phyloP scores from a whole-genome alignment of 2,888 invertebrate genomes.

The Drosophila rubida region DNA sequence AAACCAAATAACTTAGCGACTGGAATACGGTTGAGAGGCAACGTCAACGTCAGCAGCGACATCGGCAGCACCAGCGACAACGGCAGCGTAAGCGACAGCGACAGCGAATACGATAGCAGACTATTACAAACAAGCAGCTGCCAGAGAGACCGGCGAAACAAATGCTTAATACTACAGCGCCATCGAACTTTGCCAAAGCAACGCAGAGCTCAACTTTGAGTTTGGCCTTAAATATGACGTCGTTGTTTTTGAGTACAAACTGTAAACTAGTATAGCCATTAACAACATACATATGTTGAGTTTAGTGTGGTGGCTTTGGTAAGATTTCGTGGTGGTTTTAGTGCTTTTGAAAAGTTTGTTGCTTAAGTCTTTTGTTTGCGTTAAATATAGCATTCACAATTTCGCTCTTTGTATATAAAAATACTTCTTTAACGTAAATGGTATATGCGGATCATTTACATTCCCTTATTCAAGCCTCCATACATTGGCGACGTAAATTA shows the following conservation, averaged over 20 bases:
- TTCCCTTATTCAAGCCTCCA: too few species aligned
- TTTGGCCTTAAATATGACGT: slow-evolving; percentile 16
- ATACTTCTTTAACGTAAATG: too few species aligned
- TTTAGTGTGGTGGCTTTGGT: slow-evolving; percentile 43
- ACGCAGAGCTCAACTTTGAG: slow-evolving; percentile 37
- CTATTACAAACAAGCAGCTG: slow-evolving; percentile 44
- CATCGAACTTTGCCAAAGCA: slow-evolving; percentile 32
- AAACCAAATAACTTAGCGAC: slow-evolving; percentile 70
- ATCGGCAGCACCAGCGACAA: slow-evolving; percentile 6
- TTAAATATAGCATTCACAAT: too few species aligned
- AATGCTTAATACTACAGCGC: slow-evolving; percentile 40
- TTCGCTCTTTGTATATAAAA: too few species aligned
- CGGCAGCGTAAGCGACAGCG: slow-evolving; percentile 7
- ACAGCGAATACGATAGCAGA: slow-evolving; percentile 25
- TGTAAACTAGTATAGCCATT: slow-evolving; percentile 1
- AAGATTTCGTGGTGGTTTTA: slow-evolving; percentile 22
- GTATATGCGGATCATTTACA: too few species aligned
- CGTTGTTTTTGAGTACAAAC: slow-evolving; percentile 51
- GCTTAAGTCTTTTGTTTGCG: slow-evolving; percentile 56
- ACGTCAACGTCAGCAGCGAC: slow-evolving; percentile 30
- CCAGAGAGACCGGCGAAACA: slow-evolving; percentile 58
- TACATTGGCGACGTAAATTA: too few species aligned
- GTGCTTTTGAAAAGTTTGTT: slow-evolving; percentile 38
- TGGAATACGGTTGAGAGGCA: slow-evolving; percentile 37
- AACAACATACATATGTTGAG: slow-evolving; percentile 27